Evolutionary conservation across 2,113 vertebrate species (phyloP), one percentile per base, ranked within the genome.

Genomic region (Bambusicola thoracicus): DNA sequence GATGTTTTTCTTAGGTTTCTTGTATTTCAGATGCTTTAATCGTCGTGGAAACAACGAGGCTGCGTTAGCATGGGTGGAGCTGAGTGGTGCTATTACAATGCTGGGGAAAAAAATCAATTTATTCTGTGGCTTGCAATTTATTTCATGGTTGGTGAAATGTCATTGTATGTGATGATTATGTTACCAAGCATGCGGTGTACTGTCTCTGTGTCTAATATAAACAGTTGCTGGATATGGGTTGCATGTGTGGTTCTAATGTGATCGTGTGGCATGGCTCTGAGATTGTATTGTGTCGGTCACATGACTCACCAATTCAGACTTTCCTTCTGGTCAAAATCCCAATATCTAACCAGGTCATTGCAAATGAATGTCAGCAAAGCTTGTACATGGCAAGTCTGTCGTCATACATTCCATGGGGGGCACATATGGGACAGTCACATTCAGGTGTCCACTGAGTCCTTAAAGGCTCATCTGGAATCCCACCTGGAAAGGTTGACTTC

Each of bases 141-240:
- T 94, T 94, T 93, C 83, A 93, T 88, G 86, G 89, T 69, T 88
- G 69, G 82, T 79, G 88, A 87, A 93, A 81, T 90, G 70, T 43
- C 92, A 81, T 67, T 91, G 93, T 77, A 86, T 94, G 65, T 56
- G 74, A 87, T 85, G 77, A 96, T 93, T 93, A 61, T 79, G 81
- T 92, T 93, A 46, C 70, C 81, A 89, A 87, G 51, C 81, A 91
- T 77, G 84, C 77, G 51, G 78, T 89, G 20, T 53, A 21, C 13
- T 89, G 81, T 49, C 83, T 94, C 88, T 89, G 78, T 65, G 65
- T 88, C 86, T 95, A 93, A 83, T 88, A 65, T 49, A 94, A 94
- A 88, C 93, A 92, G 6, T 94, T 78, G 55, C 93, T 75, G 48
- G 84, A 13, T 84, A 79, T 90, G 94, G 62, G 66, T 87, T 89